Percentiles rank a stretch among this genome's conserved stretches.
Conservation (phyloP, 2,797 vertebrate species). For the Gobionotothen gibberifrons region DNA sequence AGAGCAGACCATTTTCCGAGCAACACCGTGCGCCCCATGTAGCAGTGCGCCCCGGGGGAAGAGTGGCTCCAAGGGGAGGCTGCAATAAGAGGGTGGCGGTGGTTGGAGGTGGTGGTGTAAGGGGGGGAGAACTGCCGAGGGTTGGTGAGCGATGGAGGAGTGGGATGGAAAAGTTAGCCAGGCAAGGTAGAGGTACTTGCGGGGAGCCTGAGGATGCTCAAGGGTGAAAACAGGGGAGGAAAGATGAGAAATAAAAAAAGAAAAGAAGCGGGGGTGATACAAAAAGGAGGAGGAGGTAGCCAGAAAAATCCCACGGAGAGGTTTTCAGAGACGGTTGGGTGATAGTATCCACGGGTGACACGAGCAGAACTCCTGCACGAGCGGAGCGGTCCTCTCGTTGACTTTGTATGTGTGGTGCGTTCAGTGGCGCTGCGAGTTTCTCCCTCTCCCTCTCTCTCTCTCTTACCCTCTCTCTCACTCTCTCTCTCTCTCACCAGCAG, state of each 20-base stretch:
- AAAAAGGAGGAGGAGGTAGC: constrained; percentile 36
- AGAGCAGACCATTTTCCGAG: constrained; percentile 82
- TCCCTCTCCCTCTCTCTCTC: constrained; percentile 40
- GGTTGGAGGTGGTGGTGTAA: neutral
- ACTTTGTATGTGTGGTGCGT: constrained; percentile 66
- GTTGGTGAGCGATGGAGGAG: constrained; percentile 59
- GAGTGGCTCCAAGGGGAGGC: constrained; percentile 63
- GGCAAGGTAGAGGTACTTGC: constrained; percentile 51
- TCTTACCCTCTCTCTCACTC: constrained; percentile 34
- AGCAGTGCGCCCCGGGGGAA: constrained; percentile 62
- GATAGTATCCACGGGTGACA: constrained; percentile 77
- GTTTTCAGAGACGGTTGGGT: constrained; percentile 45
- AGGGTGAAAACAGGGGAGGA: constrained; percentile 44
- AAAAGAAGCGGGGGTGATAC: constrained; percentile 1
- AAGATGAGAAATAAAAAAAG: constrained; percentile 43
- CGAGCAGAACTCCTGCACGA: constrained; percentile 47
- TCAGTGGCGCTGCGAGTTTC: constrained; percentile 60
- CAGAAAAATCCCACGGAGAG: constrained; percentile 70
- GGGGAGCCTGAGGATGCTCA: constrained; percentile 61
- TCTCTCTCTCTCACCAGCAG: constrained; percentile 61
- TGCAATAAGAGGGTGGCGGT: constrained; percentile 46
- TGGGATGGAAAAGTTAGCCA: constrained; percentile 72
- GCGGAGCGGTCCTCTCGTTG: constrained; percentile 54
- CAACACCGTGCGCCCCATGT: constrained; percentile 83
- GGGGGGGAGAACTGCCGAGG: constrained; percentile 25